phyloP scores from a whole-genome alignment of 2,797 vertebrate genomes.

The Neosilurus hyrtlii region DNA sequence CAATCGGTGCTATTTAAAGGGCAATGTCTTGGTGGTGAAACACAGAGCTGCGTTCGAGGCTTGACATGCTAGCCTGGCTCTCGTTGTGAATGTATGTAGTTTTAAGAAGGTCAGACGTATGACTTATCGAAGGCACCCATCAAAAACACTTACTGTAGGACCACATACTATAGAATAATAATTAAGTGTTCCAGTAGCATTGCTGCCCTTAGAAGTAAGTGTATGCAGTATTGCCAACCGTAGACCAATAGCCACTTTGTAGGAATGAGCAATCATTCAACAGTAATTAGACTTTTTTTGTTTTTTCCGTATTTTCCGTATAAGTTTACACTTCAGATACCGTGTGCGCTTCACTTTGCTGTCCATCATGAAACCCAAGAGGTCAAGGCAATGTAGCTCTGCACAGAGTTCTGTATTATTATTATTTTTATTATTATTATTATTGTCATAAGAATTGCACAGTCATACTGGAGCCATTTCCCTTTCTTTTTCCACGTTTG shows the following conservation, averaged over 20 bases:
- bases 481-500: neutral
- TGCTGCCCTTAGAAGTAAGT: conserved; percentile 43
- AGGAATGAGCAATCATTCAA: conserved; percentile 34
- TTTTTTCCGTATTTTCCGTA: neutral
- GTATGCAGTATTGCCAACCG: conserved; percentile 25
- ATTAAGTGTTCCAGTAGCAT: conserved; percentile 44
- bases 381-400: conserved; percentile 32
- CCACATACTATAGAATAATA: conserved; percentile 22
- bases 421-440: neutral
- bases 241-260: conserved; percentile 30
- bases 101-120: conserved; percentile 13
- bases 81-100: neutral
- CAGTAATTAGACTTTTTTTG: conserved; percentile 37
- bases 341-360: conserved; percentile 2
- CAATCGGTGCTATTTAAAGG: conserved; percentile 70
- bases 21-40: conserved; percentile 54
- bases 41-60: conserved; percentile 35
- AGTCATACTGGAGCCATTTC: conserved; percentile 32
- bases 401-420: conserved; percentile 25
- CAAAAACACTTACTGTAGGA: conserved; percentile 16
- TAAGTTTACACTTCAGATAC: conserved; percentile 13
- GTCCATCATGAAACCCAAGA: conserved; percentile 4
- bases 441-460: conserved; percentile 3
- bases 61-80: neutral
- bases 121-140: conserved; percentile 27